These are phyloP conservation scores for Oceanodroma leucorhoa DNA, from an alignment of 2,797 vertebrate species.

Conservation along the genomic window DNA sequence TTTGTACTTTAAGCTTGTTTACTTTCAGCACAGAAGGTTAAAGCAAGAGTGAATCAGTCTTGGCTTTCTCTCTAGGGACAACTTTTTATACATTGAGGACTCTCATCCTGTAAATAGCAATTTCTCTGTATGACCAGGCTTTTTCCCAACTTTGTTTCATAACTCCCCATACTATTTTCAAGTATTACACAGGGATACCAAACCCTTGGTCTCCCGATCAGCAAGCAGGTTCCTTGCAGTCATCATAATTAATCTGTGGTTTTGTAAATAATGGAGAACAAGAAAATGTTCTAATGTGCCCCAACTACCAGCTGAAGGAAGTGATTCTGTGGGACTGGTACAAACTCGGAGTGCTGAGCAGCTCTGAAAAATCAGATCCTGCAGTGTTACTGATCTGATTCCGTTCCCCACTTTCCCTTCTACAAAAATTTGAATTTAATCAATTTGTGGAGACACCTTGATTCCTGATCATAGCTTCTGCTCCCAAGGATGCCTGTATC, in stretches of 20 bases:
- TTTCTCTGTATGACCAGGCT: not conserved
- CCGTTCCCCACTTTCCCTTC: not conserved
- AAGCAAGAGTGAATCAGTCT: slow-evolving; percentile 84
- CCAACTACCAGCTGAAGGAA: not conserved
- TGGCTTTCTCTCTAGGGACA: slow-evolving; percentile 76
- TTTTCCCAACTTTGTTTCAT: not conserved
- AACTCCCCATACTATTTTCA: not conserved
- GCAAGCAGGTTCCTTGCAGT: not conserved
- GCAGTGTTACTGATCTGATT: not conserved
- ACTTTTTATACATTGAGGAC: not conserved
- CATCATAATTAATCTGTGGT: not conserved
- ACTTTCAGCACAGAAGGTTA: slow-evolving; percentile 90
- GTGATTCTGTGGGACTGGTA: not conserved
- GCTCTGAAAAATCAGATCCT: not conserved
- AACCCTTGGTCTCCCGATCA: not conserved
- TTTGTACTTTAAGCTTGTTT: slow-evolving; percentile 86
- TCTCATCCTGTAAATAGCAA: not conserved
- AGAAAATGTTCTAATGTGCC: not conserved
- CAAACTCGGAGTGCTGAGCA: not conserved
- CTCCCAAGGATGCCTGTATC: not conserved
- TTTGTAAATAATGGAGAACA: not conserved
- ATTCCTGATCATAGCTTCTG: not conserved
- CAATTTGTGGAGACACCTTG: not conserved
- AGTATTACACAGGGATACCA: not conserved
- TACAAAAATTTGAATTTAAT: not conserved